These are phyloP conservation scores for Cacoxenus indagator DNA, from an alignment of 2,888 invertebrate genomes.

Conservation along the genomic window DNA sequence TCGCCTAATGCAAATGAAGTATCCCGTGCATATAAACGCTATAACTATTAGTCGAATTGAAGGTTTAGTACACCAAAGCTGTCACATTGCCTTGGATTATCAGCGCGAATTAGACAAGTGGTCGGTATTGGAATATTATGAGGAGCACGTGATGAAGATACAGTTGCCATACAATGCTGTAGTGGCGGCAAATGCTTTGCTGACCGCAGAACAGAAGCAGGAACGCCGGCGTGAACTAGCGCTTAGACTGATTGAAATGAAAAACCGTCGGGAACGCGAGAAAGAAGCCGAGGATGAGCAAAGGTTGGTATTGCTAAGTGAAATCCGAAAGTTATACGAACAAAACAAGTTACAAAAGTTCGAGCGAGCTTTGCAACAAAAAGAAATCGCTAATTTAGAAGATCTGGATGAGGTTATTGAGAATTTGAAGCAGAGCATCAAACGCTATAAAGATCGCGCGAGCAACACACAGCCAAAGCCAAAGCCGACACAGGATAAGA, in stretches of 20 bases:
- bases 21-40: constrained; percentile 90
- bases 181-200: constrained; percentile 71
- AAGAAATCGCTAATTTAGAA: constrained; percentile 81
- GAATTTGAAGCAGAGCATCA: constrained; percentile 65
- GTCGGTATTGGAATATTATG: constrained; percentile 86
- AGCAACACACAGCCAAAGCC: constrained; percentile 41
- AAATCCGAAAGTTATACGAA: constrained; percentile 83
- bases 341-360: constrained; percentile 82
- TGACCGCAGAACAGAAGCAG: constrained; percentile 83
- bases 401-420: constrained; percentile 79
- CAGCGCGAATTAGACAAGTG: constrained; percentile 84
- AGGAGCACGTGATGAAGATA: constrained; percentile 84
- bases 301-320: constrained; percentile 81
- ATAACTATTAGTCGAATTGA: constrained; percentile 90
- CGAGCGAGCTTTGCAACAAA: constrained; percentile 80
- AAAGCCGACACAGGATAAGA: constrained; percentile 53
- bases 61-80: constrained; percentile 86
- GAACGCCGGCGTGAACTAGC: constrained; percentile 90
- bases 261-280: constrained; percentile 89
- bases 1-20: constrained; percentile 89
- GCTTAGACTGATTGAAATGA: constrained; percentile 86
- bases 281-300: constrained; percentile 91
- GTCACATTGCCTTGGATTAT: constrained; percentile 84
- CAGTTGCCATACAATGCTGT: constrained; percentile 83
- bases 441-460: constrained; percentile 75